Conservation (phyloP, 1,140 invertebrate species). For the Bilobella aurantiaca region DNA sequence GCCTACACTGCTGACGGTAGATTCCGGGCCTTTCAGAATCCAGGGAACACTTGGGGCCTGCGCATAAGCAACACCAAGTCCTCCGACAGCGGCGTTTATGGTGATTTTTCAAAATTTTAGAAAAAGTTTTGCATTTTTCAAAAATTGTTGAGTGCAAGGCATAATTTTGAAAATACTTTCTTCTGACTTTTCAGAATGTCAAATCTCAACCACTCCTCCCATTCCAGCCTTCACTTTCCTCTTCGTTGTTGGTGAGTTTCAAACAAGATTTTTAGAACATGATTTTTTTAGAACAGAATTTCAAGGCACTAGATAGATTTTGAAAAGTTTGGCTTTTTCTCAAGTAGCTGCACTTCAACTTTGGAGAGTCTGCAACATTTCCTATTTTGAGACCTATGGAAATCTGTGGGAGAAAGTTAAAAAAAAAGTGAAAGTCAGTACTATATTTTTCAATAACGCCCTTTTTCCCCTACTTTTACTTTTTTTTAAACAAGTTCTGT, state of each 20-base stretch:
- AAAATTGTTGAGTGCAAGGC: neutral
- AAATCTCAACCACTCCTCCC: conserved; percentile 41
- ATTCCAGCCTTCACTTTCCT: conserved; percentile 39
- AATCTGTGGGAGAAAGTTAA: neutral
- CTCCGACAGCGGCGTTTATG: conserved; percentile 38
- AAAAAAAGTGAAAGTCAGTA: neutral
- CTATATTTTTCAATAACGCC: neutral
- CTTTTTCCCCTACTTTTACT: neutral
- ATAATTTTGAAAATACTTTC: neutral
- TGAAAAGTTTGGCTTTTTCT: neutral
- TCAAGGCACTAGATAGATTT: no score
- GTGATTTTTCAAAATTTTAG: neutral
- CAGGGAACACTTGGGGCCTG: conserved; percentile 39
- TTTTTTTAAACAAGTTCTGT: neutral
- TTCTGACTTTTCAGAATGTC: conserved; percentile 39
- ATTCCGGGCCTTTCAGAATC: conserved; percentile 30
- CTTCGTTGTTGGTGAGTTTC: conserved; percentile 38
- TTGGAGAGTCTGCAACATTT: no score
- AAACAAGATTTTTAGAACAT: no score
- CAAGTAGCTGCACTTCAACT: no score
- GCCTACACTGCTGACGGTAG: conserved; percentile 30
- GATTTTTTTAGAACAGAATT: no score
- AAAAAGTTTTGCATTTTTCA: neutral
- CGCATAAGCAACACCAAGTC: conserved; percentile 41
- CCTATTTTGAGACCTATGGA: no score